phyloP scores from a whole-genome alignment of 2,888 invertebrate genomes.

The Andrena praecox region DNA sequence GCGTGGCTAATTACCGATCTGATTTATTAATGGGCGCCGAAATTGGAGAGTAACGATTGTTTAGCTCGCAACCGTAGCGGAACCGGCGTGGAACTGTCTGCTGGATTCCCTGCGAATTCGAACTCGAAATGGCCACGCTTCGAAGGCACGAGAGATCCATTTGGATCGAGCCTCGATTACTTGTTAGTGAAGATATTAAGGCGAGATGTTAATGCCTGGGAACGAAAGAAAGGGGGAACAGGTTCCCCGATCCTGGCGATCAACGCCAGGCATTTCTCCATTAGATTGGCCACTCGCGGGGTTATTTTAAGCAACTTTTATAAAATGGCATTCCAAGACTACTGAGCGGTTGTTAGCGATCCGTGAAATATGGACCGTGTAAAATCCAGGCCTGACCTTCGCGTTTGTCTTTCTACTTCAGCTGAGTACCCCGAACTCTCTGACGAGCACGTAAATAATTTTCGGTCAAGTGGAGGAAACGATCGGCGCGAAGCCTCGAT shows the following conservation, averaged over 20 bases:
- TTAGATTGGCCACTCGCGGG: slow-evolving; percentile 18
- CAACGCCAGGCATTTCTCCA: slow-evolving; percentile 60
- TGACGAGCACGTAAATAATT: slow-evolving; percentile 12
- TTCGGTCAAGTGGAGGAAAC: not conserved
- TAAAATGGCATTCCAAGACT: not conserved
- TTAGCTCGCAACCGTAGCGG: too few species aligned
- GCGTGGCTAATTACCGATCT: slow-evolving; percentile 41
- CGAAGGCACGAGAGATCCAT: not conserved
- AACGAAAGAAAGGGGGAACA: slow-evolving; percentile 55
- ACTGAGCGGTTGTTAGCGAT: not conserved
- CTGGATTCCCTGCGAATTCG: not conserved
- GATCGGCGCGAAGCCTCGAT: not conserved
- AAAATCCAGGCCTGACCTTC: not conserved
- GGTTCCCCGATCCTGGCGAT: slow-evolving; percentile 40
- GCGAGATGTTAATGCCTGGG: slow-evolving; percentile 60
- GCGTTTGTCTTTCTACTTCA: not conserved
- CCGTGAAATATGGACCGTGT: not conserved
- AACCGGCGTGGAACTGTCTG: slow-evolving; percentile 5
- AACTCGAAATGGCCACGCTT: not conserved
- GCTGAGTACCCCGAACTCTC: too few species aligned
- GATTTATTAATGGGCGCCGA: slow-evolving; percentile 5
- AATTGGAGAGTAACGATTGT: not conserved
- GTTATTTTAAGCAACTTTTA: slow-evolving; percentile 16
- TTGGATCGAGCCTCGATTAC: slow-evolving; percentile 58
- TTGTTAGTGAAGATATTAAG: slow-evolving; percentile 72